phyloP scores from a whole-genome alignment of 2,113 vertebrate genomes.

The Trichechus manatus region DNA sequence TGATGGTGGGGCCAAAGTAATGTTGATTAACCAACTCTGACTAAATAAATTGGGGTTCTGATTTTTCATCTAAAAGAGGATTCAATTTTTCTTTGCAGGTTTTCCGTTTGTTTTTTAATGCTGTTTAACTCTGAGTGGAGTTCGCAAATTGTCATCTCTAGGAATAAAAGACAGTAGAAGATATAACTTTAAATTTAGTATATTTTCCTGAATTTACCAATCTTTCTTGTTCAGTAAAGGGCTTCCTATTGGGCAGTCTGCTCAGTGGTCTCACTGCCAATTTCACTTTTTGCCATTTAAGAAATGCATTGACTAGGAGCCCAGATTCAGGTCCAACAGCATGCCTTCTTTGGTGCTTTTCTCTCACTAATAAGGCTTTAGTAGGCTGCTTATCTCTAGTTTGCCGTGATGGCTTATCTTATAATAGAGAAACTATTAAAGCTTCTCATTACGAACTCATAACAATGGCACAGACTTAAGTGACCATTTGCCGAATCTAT shows the following conservation, averaged over 20 bases:
- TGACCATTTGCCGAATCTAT: not conserved
- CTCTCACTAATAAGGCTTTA: not conserved
- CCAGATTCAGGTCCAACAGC: not conserved
- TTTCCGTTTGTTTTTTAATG: constrained; percentile 54
- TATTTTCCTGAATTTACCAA: not conserved
- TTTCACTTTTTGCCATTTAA: not conserved
- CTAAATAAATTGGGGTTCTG: constrained; percentile 73
- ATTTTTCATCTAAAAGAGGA: constrained; percentile 40
- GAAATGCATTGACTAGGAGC: not conserved
- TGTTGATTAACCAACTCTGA: constrained; percentile 68
- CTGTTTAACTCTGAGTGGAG: constrained; percentile 22
- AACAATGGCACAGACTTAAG: not conserved
- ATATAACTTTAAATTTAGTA: constrained; percentile 34
- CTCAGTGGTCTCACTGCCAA: not conserved
- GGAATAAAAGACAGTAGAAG: not conserved
- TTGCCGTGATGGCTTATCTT: constrained; percentile 32
- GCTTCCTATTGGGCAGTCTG: not conserved
- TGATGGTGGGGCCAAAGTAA: constrained; percentile 45
- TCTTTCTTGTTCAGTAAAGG: not conserved
- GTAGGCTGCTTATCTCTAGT: constrained; percentile 1
- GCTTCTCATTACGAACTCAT: not conserved
- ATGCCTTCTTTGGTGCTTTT: constrained; percentile 11
- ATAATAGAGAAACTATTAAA: constrained; percentile 5
- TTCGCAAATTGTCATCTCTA: constrained; percentile 51
- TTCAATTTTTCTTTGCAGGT: constrained; percentile 71